Evolutionary conservation across 1,140 invertebrate genomes (phyloP), one percentile per base, ranked within the genome.

Genomic region (Saccostrea glomerata): DNA sequence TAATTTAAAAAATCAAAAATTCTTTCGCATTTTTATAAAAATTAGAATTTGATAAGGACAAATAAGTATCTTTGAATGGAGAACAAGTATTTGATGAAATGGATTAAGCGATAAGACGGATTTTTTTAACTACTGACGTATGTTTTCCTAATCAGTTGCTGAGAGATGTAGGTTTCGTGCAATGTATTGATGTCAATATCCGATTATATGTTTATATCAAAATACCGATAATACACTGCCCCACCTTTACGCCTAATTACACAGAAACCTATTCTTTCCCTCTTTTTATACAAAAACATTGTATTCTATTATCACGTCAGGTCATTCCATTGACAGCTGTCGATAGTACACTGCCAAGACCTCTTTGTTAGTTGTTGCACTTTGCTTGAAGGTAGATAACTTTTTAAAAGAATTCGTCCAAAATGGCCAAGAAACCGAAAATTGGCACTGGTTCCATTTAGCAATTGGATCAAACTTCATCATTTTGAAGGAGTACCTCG

Each of bases 121-220:
- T 23, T 77, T 77, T 73, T 77, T 30, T 15, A 77, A 36, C 30
- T 15, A 30, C 23, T 77, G 70, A 77, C 25, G 70, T 77, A 25
- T 77, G 70, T 77, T 77, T 77, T 36, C 25, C 70, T 15, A 77
- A 30, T 77, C 25, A 36, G 70, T 12, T 77, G 70, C 70, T 77
- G 70, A 77, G 70, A 77, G 70, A 77, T 77, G 25, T 77, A 12
- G 30, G 25, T 25, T 17, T 36, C 70, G 30, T 30, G 23, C 70
- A 25, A 36, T 30, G 25, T 36, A 77, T 36, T 77, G 70, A 77
- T 30, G 70, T 30, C 70, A 77, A 77, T 77, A 25, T 15, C 25
- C 70, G 30, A 77, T 77, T 36, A 77, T 77, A 25, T 77, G 30
- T 40, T 36, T 77, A 25, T 77, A 25, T 77, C 70, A 77, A 36